Percentiles rank a stretch among this genome's conserved stretches.
Conservation (phyloP, 2,888 invertebrate species). For the Philereme vetulata region DNA sequence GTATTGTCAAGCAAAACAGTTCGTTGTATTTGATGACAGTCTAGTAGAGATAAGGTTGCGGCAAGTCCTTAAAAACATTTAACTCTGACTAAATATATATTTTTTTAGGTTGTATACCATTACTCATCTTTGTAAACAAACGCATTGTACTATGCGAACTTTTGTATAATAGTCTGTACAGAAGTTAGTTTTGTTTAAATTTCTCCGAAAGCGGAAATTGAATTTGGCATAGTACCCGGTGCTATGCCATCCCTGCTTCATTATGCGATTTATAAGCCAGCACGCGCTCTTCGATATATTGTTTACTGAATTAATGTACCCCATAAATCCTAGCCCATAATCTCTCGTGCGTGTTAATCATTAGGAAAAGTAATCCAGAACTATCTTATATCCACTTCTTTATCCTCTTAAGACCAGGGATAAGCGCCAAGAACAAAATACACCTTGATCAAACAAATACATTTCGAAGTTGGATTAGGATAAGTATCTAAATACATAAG, state of each 20-base stretch:
- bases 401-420: slow-evolving; percentile 8
- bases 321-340: slow-evolving; percentile 25
- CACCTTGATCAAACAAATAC: slow-evolving; percentile 1
- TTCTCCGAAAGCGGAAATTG: slow-evolving; percentile 23
- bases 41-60: too few species aligned
- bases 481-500: not conserved
- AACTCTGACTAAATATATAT: too few species aligned
- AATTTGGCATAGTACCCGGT: slow-evolving; percentile 18
- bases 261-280: slow-evolving; percentile 1
- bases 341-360: slow-evolving; percentile 21
- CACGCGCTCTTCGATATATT: slow-evolving; percentile 21
- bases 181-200: slow-evolving; percentile 11
- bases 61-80: too few species aligned
- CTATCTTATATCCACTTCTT: slow-evolving; percentile 4
- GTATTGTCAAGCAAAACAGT: too few species aligned
- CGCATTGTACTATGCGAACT: not conserved
- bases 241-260: slow-evolving; percentile 14
- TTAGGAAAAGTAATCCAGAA: slow-evolving; percentile 19
- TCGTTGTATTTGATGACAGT: too few species aligned
- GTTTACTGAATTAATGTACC: slow-evolving; percentile 26
- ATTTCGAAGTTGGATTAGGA: not conserved
- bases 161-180: not conserved
- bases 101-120: too few species aligned
- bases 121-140: too few species aligned
- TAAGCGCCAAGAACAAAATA: not conserved